Percentiles rank a stretch among this genome's conserved stretches.
Evolutionary conservation across 2,113 vertebrate genomes (phyloP).

Genomic region (Callorhinus ursinus): DNA sequence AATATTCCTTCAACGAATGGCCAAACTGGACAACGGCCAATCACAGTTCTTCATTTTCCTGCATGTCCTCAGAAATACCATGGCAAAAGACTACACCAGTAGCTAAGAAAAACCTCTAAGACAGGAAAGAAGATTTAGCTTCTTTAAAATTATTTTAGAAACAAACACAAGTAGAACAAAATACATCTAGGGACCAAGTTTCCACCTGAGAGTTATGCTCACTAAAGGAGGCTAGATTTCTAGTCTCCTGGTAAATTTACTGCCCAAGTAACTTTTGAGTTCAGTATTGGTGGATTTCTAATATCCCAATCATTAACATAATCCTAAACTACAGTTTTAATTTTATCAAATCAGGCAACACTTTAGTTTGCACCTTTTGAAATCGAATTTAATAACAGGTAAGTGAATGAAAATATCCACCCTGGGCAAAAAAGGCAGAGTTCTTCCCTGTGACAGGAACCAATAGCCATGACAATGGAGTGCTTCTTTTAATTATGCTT

Average conservation of each 20-base stretch:
- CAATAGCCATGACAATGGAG: background rate
- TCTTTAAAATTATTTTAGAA: background rate
- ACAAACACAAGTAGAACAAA: background rate
- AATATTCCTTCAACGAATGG: background rate
- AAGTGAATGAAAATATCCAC: background rate
- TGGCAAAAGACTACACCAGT: background rate
- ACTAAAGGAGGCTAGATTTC: background rate
- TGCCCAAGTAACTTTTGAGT: background rate
- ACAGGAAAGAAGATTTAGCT: background rate
- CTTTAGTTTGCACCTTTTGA: background rate
- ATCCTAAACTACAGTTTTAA: background rate
- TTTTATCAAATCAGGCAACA: background rate
- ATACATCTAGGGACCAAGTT: background rate
- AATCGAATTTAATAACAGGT: background rate
- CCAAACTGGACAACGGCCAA: background rate
- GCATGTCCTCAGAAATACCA: background rate
- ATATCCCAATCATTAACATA: background rate
- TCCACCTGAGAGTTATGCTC: background rate
- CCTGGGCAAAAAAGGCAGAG: background rate
- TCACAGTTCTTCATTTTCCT: background rate
- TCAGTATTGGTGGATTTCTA: background rate
- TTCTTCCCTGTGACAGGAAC: background rate
- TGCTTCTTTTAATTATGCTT: background rate
- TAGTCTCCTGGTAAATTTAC: background rate
- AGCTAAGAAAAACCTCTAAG: background rate